phyloP scores from a whole-genome alignment of 2,113 vertebrate species.

The Hydropotes inermis region DNA sequence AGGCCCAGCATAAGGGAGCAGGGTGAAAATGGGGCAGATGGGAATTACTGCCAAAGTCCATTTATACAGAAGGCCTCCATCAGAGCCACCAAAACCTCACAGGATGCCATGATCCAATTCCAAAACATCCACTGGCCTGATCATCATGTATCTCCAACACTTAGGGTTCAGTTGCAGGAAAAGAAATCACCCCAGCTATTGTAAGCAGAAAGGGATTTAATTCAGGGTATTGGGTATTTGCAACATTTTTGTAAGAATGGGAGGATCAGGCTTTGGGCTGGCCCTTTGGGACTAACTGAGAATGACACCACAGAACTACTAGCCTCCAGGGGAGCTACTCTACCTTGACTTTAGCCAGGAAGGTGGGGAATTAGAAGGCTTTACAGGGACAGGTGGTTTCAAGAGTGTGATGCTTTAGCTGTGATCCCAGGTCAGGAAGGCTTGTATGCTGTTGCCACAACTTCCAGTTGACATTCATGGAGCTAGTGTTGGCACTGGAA shows the following conservation, averaged over 20 bases:
- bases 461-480: background rate
- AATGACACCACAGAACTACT: background rate
- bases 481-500: background rate
- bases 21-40: background rate
- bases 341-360: background rate
- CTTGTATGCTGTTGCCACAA: background rate
- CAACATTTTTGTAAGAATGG: background rate
- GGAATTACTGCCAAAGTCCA: background rate
- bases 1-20: background rate
- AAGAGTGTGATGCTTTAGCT: background rate
- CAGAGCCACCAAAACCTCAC: background rate
- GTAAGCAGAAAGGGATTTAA: conserved; percentile 13
- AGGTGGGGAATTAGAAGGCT: background rate
- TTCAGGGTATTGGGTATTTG: background rate
- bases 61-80: background rate
- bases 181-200: background rate
- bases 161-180: background rate
- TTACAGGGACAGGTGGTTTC: background rate
- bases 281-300: background rate
- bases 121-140: background rate
- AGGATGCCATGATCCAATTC: background rate
- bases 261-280: background rate
- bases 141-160: background rate
- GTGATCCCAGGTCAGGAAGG: background rate
- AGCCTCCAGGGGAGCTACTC: background rate